Percentiles rank a stretch among this genome's conserved stretches.
phyloP scores from a whole-genome alignment of 2,113 vertebrate genomes.

The Brachyhypopomus gauderio region DNA sequence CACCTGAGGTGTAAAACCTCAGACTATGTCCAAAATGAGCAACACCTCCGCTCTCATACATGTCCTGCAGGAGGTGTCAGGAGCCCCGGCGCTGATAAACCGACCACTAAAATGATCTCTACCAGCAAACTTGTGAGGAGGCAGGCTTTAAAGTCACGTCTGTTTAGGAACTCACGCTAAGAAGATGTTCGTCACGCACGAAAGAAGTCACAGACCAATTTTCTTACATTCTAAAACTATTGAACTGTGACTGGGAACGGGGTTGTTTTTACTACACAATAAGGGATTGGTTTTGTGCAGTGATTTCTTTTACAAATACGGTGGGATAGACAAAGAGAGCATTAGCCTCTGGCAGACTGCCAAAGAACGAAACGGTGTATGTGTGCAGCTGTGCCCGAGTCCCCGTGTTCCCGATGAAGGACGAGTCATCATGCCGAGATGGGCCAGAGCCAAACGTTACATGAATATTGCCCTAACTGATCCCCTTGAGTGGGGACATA shows the following conservation, averaged over 20 bases:
- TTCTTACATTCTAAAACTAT: slow-evolving; percentile 19
- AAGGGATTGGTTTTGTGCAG: not conserved
- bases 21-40: slow-evolving; percentile 24
- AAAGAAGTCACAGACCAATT: not conserved
- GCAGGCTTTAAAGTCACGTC: slow-evolving; percentile 16
- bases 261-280: slow-evolving; percentile 10
- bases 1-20: slow-evolving; percentile 9
- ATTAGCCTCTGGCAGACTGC: slow-evolving; percentile 6
- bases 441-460: slow-evolving; percentile 31
- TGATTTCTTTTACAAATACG: slow-evolving; percentile 24
- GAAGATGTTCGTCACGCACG: not conserved
- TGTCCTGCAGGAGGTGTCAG: slow-evolving; percentile 5
- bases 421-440: slow-evolving; percentile 30
- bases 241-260: slow-evolving; percentile 15
- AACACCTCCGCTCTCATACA: slow-evolving; percentile 14
- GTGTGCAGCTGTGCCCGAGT: slow-evolving; percentile 26
- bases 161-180: slow-evolving; percentile 28
- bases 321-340: not conserved
- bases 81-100: slow-evolving; percentile 22
- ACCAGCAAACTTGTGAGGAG: not conserved
- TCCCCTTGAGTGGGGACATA: slow-evolving; percentile 23
- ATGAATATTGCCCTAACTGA: slow-evolving; percentile 34
- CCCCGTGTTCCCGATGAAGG: slow-evolving; percentile 20
- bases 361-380: slow-evolving; percentile 33
- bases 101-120: slow-evolving; percentile 21